Conservation (phyloP, 2,888 invertebrate species). For the Aspidapion aeneum region DNA sequence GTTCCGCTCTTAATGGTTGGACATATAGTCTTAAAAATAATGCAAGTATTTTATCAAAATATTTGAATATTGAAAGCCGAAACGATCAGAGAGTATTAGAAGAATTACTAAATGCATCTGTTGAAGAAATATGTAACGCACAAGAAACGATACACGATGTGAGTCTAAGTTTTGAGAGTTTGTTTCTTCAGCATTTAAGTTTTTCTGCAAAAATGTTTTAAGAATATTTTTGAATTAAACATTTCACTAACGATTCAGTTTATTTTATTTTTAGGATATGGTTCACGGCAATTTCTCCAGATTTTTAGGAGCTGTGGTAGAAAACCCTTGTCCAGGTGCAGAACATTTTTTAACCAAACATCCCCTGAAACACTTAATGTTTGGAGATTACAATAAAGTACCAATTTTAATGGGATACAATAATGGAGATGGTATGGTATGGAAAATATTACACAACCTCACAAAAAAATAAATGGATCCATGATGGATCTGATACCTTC, state of each 20-base stretch:
- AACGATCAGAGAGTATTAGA: slow-evolving; percentile 34
- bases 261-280: slow-evolving; percentile 13
- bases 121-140: slow-evolving; percentile 39
- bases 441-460: too few relatives aligned
- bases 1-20: slow-evolving; percentile 38
- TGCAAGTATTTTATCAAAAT: slow-evolving; percentile 28
- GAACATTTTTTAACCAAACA: slow-evolving; percentile 37
- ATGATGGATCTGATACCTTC: too few relatives aligned
- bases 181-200: neutral
- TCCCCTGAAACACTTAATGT: slow-evolving; percentile 36
- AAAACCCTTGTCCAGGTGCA: slow-evolving; percentile 26
- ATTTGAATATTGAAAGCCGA: slow-evolving; percentile 23
- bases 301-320: slow-evolving; percentile 32
- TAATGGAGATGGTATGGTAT: slow-evolving; percentile 41
- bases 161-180: slow-evolving; percentile 17
- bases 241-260: too few relatives aligned
- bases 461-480: too few relatives aligned
- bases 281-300: slow-evolving; percentile 19
- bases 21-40: slow-evolving; percentile 29
- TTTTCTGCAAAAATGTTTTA: neutral
- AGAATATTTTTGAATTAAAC: too few relatives aligned
- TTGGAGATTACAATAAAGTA: slow-evolving; percentile 40
- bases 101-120: slow-evolving; percentile 42
- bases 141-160: slow-evolving; percentile 40
- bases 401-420: slow-evolving; percentile 43